Evolutionary conservation across 2,888 invertebrate genomes (phyloP).

Genomic region (Leptopilina syphax): DNA sequence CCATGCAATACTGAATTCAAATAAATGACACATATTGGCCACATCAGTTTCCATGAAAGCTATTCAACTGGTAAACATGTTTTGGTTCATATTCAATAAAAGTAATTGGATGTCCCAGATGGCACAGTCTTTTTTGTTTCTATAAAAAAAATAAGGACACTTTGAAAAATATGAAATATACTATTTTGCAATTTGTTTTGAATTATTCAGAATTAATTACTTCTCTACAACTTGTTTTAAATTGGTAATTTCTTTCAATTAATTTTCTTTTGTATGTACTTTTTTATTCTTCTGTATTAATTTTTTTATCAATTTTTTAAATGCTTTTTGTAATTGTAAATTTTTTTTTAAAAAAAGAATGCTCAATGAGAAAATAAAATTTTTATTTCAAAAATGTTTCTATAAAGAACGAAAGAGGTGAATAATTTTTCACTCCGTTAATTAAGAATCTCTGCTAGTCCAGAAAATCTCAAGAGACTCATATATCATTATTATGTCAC

Average conservation of each 20-base stretch:
- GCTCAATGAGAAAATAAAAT: too few relatives aligned
- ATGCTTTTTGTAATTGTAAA: too few relatives aligned
- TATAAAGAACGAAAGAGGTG: background rate
- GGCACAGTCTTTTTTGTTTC: background rate
- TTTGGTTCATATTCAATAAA: constrained; percentile 24
- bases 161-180: too few relatives aligned
- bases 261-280: too few relatives aligned
- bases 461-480: constrained; percentile 11
- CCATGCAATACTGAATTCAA: constrained; percentile 9
- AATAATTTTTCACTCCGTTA: background rate
- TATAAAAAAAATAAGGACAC: background rate
- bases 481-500: background rate
- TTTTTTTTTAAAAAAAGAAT: too few relatives aligned
- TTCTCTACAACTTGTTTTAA: too few relatives aligned
- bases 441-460: background rate
- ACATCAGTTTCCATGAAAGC: constrained; percentile 21
- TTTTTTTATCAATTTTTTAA: too few relatives aligned
- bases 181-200: too few relatives aligned
- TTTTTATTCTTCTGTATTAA: too few relatives aligned
- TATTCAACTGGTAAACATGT: constrained; percentile 33
- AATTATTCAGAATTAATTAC: too few relatives aligned
- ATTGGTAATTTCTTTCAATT: too few relatives aligned
- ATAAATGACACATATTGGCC: constrained; percentile 17
- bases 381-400: too few relatives aligned
- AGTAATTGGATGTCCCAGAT: constrained; percentile 23